Evolutionary conservation across 2,888 invertebrate genomes (phyloP).

Genomic region (Metellina segmentata): DNA sequence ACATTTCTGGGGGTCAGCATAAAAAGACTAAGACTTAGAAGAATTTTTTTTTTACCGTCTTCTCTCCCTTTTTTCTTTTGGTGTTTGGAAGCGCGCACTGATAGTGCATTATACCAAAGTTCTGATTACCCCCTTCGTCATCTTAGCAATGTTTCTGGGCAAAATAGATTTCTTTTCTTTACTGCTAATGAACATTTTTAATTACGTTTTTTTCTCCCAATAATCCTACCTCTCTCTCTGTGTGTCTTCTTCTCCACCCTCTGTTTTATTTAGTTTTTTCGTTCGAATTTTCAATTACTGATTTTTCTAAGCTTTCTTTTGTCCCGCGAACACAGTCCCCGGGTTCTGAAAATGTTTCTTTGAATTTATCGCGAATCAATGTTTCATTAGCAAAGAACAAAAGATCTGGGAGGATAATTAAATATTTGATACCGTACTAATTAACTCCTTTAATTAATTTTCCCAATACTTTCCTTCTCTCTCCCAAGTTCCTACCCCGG

Average conservation of each 20-base stretch:
- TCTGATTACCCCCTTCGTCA: conserved; percentile 23
- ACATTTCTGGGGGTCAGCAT: conserved; percentile 56
- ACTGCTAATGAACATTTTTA: conserved; percentile 76
- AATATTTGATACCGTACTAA: conserved; percentile 76
- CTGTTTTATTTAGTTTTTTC: conserved; percentile 27
- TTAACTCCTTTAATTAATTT: conserved; percentile 77
- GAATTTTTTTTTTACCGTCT: conserved; percentile 7
- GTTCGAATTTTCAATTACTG: conserved; percentile 76
- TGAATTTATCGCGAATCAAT: conserved; percentile 76
- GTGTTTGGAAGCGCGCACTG: background rate
- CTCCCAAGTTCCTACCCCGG: conserved; percentile 26
- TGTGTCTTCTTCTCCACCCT: conserved; percentile 29
- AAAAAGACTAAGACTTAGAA: conserved; percentile 61
- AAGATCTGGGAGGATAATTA: conserved; percentile 74
- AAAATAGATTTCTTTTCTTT: conserved; percentile 68
- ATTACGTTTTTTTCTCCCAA: conserved; percentile 72
- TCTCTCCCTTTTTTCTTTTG: background rate
- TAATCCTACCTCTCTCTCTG: conserved; percentile 66
- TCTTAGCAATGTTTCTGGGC: conserved; percentile 36
- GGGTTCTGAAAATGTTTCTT: conserved; percentile 62
- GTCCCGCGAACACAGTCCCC: conserved; percentile 1
- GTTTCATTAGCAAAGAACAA: conserved; percentile 76
- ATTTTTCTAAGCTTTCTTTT: conserved; percentile 68
- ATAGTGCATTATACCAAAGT: conserved; percentile 23
- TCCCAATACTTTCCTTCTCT: conserved; percentile 70